These are phyloP conservation scores for Ursus arctos DNA, from an alignment of 2,113 vertebrate species.

Conservation along the genomic window DNA sequence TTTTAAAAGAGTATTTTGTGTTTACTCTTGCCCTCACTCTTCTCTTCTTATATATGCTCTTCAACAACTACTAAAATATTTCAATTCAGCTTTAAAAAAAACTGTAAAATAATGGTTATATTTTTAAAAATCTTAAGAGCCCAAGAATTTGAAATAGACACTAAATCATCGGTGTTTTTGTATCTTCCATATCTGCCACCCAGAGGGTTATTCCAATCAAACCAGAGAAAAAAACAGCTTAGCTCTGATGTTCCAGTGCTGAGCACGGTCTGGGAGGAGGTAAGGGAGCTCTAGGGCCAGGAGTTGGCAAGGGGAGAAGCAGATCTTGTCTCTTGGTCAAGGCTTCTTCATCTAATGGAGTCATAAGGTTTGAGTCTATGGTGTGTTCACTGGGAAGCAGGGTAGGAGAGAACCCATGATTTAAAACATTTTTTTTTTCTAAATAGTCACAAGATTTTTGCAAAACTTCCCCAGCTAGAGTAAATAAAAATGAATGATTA, in stretches of 20 bases:
- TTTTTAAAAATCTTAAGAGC: neutral
- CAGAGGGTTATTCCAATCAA: neutral
- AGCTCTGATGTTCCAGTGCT: neutral
- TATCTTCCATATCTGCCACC: neutral
- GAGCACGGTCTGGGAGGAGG: neutral
- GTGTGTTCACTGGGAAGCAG: neutral
- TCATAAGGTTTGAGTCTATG: neutral
- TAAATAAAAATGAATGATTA: slow-evolving; percentile 80
- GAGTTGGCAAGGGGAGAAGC: neutral
- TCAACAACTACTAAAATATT: neutral
- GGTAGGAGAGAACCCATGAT: slow-evolving; percentile 26
- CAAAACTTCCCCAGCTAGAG: slow-evolving; percentile 68
- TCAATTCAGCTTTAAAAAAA: slow-evolving; percentile 14
- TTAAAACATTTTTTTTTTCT: slow-evolving; percentile 65
- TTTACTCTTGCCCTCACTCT: neutral
- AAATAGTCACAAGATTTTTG: slow-evolving; percentile 74
- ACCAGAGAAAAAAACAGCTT: neutral
- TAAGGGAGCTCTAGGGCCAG: neutral
- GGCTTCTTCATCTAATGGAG: neutral
- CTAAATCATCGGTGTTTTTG: neutral
- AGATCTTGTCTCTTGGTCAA: neutral
- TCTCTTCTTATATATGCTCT: neutral
- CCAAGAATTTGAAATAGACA: neutral
- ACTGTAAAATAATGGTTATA: neutral
- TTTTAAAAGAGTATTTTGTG: neutral